Evolutionary conservation across 2,113 vertebrate genomes (phyloP), one percentile per base, ranked within the genome.

Genomic region (Esox niger): DNA sequence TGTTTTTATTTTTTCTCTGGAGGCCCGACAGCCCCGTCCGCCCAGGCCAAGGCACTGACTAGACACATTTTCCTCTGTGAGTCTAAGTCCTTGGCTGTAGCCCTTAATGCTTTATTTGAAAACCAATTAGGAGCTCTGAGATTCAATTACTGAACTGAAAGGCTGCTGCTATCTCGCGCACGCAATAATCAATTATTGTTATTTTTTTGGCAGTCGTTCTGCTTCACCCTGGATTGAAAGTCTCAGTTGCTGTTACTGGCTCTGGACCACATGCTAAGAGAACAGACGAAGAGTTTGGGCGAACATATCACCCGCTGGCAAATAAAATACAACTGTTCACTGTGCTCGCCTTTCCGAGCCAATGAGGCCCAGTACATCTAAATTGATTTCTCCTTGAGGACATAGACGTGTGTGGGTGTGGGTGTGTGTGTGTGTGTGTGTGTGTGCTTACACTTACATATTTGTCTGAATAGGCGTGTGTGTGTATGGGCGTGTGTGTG

Each of bases 371-470:
- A 38, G 11, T 6, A 38, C 35, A 38, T 38, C 11, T 11, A 38
- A 38, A 38, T 11, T 5, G 35, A 38, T 6, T 38, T 38, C 35
- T 6, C 11, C 35, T 38, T 38, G 5, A 38, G 35, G 35, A 38
- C 35, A 38, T 11, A 38, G 35, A 11, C 11, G 5, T 38, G 35
- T 38, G 35, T 38, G 35, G 29, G 10, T 65, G 25, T 52, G 23
- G 29, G 46, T 69, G 64, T 64, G 71, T 74, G 74, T 38, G 35
- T 38, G 35, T 52, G 10, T 65, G 25, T 52, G 23, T 52, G 46
- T 69, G 64, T 64, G 71, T 74, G 74, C 69, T 71, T 83, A 76
- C 55, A 74, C 71, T 73, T 52, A 52, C 38, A 31, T 57, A 21
- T 57, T 30, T 33, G 47, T 56, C 29, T 56, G 64, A 52, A 10